Evolutionary conservation across 2,888 invertebrate species (phyloP), one percentile per base, ranked within the genome.

Genomic region (Sphaerophoria rueppellii): DNA sequence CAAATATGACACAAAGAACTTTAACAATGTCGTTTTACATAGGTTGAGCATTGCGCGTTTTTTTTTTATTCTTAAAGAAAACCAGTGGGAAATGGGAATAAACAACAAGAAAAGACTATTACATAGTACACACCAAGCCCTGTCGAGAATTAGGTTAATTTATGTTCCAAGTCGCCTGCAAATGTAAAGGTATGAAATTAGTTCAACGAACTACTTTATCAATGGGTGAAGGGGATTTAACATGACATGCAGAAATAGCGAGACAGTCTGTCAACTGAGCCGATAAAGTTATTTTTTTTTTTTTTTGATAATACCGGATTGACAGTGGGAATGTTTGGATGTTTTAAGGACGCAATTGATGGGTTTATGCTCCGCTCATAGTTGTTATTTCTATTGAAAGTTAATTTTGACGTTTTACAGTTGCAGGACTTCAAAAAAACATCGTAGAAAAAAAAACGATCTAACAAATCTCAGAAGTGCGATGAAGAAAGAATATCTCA

Each of bases 121-220:
- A 9, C n/a, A n/a, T n/a, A n/a, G n/a, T n/a, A n/a, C 0, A 61
- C 34, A 61, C 32, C 61, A 63, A 34, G 34, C 63, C 63, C 34
- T 12, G n/a, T 1, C 40, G 43, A 60, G n/a, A 63, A 32, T 32
- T 63, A 63, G 63, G 63, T 46, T 63, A 63, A 63, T 48, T 63
- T 63, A 11, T 7, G 40, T 34, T 43, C 34, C 48, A 34, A 63
- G 32, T 14, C 34, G 46, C 34, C 34, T 63, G 34, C 14, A 63
- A 34, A 32, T 0, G 9, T 40, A 32, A 48, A 24, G 24, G 24
- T 24, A 24, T 24, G 24, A 24, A 24, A 24, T 48, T 63, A 48
- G 63, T 63, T 63, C 63, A 63, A 63, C 34, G 63, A 63, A 63
- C 63, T 35, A 63, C 34, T 48, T 61, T 46, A n/a, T 6, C 14